phyloP scores from a whole-genome alignment of 30 jellyfish, hydroid and myxozoan genomes.

The Aurelia aurita region DNA sequence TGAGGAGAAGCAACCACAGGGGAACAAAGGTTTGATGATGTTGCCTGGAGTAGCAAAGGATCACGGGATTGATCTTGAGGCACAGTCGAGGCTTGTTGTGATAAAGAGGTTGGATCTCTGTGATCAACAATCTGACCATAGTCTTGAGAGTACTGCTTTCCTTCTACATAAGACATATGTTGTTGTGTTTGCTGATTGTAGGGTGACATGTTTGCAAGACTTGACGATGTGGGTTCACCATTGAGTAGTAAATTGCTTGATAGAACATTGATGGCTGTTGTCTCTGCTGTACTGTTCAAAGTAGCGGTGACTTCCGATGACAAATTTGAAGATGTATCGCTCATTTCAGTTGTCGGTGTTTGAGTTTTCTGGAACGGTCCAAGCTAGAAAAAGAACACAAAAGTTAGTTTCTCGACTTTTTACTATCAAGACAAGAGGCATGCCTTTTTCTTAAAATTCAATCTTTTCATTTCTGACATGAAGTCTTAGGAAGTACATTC shows the following conservation, averaged over 20 bases:
- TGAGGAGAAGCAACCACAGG: constrained; percentile 21
- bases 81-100: constrained; percentile 9
- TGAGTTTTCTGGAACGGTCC: constrained; percentile 63
- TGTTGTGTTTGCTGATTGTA: background rate
- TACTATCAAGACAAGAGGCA: no score
- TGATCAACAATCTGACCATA: background rate
- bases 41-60: background rate
- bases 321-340: constrained; percentile 43
- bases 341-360: constrained; percentile 49
- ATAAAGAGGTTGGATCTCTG: constrained; percentile 9
- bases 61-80: constrained; percentile 13
- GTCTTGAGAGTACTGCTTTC: background rate
- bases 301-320: constrained; percentile 34
- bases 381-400: constrained; percentile 21
- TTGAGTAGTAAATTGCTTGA: constrained; percentile 2
- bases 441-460: no score
- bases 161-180: background rate
- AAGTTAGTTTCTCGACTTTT: no score
- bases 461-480: no score
- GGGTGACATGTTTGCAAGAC: background rate
- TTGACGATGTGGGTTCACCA: constrained; percentile 9
- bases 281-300: constrained; percentile 21
- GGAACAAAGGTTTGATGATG: background rate
- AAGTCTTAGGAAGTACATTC: no score
- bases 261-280: constrained; percentile 22